phyloP scores from a whole-genome alignment of 2,888 invertebrate species.

The Drosophila vallismaia region DNA sequence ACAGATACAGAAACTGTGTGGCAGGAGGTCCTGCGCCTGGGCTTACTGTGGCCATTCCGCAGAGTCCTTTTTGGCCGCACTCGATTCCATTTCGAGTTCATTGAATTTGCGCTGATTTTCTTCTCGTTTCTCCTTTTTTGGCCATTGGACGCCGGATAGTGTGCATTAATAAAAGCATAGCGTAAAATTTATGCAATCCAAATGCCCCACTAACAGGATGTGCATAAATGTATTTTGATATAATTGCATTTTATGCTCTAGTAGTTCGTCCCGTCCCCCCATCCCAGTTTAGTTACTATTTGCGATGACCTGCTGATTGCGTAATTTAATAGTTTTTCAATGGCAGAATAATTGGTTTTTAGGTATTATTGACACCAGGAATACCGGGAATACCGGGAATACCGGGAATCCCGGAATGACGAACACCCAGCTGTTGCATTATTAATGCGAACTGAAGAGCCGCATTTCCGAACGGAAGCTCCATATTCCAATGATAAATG shows the following conservation, averaged over 20 bases:
- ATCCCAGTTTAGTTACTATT: neutral
- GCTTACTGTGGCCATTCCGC: slow-evolving; percentile 2
- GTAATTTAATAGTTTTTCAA: slow-evolving; percentile 71
- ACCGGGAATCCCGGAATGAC: neutral
- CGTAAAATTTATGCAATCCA: slow-evolving; percentile 65
- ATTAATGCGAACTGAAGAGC: slow-evolving; percentile 65
- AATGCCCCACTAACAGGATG: slow-evolving; percentile 51
- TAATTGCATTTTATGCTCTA: slow-evolving; percentile 65
- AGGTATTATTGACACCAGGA: slow-evolving; percentile 71
- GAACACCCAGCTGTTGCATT: slow-evolving; percentile 70
- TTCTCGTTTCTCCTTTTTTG: slow-evolving; percentile 33
- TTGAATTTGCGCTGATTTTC: slow-evolving; percentile 75
- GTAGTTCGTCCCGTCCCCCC: slow-evolving; percentile 9
- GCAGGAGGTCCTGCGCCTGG: slow-evolving; percentile 8
- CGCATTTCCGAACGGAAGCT: slow-evolving; percentile 71
- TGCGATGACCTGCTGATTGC: slow-evolving; percentile 49
- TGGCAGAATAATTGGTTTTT: slow-evolving; percentile 70
- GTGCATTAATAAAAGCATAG: slow-evolving; percentile 60
- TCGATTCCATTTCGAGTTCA: slow-evolving; percentile 77
- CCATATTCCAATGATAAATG: slow-evolving; percentile 67
- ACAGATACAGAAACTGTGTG: slow-evolving; percentile 11
- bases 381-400: slow-evolving; percentile 36
- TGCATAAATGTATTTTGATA: slow-evolving; percentile 70
- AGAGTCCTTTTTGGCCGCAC: slow-evolving; percentile 37
- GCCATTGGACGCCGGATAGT: slow-evolving; percentile 17